Evolutionary conservation across 1,140 invertebrate genomes (phyloP).

Genomic region (Drosophila mojavensis): DNA sequence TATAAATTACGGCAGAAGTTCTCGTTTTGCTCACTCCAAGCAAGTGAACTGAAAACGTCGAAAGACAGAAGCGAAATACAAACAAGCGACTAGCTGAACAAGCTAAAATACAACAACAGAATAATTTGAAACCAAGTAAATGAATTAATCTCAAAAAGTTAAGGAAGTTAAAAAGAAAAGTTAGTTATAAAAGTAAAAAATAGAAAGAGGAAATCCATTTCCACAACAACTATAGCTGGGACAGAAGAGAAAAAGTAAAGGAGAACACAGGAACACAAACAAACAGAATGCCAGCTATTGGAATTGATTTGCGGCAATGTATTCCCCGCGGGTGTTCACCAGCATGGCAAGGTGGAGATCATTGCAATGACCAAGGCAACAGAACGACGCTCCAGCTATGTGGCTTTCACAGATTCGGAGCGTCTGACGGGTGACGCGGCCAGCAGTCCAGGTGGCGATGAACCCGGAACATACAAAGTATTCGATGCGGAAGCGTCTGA

Average conservation of each 20-base stretch:
- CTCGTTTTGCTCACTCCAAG: too few species aligned
- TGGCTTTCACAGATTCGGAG: too few species aligned
- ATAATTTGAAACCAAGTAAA: conserved; percentile 15
- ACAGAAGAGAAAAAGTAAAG: conserved; percentile 80
- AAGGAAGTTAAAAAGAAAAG: too few species aligned
- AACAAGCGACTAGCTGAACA: conserved; percentile 48
- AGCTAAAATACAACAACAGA: conserved; percentile 35
- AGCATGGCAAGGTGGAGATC: conserved; percentile 95
- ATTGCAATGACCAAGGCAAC: conserved; percentile 97
- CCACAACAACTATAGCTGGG: neutral
- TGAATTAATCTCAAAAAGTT: conserved; percentile 19
- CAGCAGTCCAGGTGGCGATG: too few species aligned
- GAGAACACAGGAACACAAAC: conserved; percentile 8
- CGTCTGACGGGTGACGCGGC: too few species aligned
- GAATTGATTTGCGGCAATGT: conserved; percentile 92
- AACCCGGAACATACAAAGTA: too few species aligned
- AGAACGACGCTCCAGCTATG: too few species aligned
- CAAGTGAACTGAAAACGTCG: too few species aligned
- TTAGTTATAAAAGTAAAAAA: neutral
- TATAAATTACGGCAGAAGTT: too few species aligned
- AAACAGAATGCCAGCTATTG: conserved; percentile 86
- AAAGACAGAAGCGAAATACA: too few species aligned
- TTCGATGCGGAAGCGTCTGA: too few species aligned
- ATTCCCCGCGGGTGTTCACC: conserved; percentile 91
- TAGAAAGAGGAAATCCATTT: neutral